Evolutionary conservation across 2,113 vertebrate species (phyloP), one percentile per base, ranked within the genome.

Genomic region (Myotis lucifugus): DNA sequence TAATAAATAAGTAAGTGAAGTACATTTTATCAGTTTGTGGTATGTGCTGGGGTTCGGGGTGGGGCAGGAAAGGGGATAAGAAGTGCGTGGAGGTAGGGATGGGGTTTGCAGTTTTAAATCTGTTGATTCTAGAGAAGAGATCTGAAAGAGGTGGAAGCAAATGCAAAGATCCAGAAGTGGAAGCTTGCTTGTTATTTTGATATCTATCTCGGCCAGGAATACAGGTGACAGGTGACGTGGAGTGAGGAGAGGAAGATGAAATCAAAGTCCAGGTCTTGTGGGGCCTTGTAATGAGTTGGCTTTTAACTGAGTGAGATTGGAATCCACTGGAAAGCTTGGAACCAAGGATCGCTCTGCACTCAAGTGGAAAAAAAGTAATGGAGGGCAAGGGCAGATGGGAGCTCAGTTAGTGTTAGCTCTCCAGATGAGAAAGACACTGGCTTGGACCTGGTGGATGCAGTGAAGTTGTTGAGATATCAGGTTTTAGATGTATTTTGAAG

Each of bases 281-380:
- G 48, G 76, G n/a, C 29, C 42, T 79, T 70, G 18, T 77, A 83
- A 32, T 74, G 73, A 88, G 40, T 87, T 89, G 66, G 10, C 29
- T 93, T 96, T 97, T 77, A 61, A 19, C 64, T 56, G 66, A 82
- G 19, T 52, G 56, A 86, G 34, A 19, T 37, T 85, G 70, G 76
- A 95, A 96, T 61, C 74, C n/a, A 48, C n/a, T 91, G 37, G 48
- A 67, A 64, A 34, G 32, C 77, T 93, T 87, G 85, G n/a, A 95
- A 50, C 59, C 72, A 32, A 70, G 32, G 50, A 32, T 82, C 13
- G 34, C 72, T 42, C 8, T 76, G 34, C 29, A 85, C 25, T 85
- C 17, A 9, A 23, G 40, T 59, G 46, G 67, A 32, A 94, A 73
- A 77, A 93, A 85, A 96, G 19, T 91, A 91, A 37, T 69, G 90